phyloP scores from a whole-genome alignment of 2,888 invertebrate genomes.

The Drosophila eohydei region DNA sequence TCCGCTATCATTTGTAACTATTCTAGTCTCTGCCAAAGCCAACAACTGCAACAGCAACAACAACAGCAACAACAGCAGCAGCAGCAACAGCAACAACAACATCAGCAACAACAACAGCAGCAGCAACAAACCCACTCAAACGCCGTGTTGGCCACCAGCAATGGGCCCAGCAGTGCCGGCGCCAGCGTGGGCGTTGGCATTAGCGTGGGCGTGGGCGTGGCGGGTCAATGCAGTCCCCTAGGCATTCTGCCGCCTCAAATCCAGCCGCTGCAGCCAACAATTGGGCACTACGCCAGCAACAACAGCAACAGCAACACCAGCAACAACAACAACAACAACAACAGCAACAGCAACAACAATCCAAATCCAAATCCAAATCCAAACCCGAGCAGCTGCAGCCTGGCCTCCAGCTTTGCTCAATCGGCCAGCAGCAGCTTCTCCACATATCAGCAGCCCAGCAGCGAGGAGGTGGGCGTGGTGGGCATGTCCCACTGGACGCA shows the following conservation, averaged over 20 bases:
- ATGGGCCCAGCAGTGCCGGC: conserved; percentile 75
- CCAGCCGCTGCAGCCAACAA: conserved; percentile 82
- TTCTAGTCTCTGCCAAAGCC: conserved; percentile 76
- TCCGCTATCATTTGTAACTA: background rate
- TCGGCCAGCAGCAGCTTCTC: conserved; percentile 81
- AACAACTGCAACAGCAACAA: conserved; percentile 38
- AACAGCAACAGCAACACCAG: conserved; percentile 30
- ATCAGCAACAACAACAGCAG: conserved; percentile 50
- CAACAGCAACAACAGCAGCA: conserved; percentile 40
- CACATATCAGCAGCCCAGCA: conserved; percentile 77
- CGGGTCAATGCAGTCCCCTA: conserved; percentile 82
- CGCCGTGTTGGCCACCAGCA: conserved; percentile 82
- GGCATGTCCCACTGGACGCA: conserved; percentile 85
- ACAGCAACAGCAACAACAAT: conserved; percentile 26
- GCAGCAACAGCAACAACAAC: conserved; percentile 74
- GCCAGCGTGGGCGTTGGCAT: conserved; percentile 85
- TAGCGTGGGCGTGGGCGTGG: conserved; percentile 81
- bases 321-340: conserved; percentile 30
- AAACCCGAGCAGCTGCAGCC: conserved; percentile 71
- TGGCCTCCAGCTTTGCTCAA: conserved; percentile 73
- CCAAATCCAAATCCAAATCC: background rate
- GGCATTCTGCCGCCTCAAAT: conserved; percentile 81
- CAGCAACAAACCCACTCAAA: conserved; percentile 79
- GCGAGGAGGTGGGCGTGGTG: conserved; percentile 59
- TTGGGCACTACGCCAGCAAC: conserved; percentile 68